Evolutionary conservation across 2,113 vertebrate genomes (phyloP).

Genomic region (Polypterus bichir): DNA sequence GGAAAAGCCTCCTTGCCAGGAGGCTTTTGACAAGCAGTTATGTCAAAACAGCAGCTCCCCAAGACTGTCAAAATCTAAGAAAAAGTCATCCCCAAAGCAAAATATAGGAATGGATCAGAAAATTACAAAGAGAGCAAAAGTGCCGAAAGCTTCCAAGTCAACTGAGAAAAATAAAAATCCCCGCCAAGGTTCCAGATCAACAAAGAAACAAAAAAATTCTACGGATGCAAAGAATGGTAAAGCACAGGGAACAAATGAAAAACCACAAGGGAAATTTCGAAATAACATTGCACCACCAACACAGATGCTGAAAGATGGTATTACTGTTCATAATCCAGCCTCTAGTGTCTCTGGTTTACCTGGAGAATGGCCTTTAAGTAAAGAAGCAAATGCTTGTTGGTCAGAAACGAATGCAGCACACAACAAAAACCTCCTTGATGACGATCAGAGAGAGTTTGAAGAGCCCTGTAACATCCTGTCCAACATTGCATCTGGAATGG

Average conservation of each 20-base stretch:
- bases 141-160: slow-evolving; percentile 73
- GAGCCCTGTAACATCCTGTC: slow-evolving; percentile 96
- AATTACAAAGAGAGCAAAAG: slow-evolving; percentile 72
- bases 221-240: slow-evolving; percentile 67
- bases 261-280: slow-evolving; percentile 32
- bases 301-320: slow-evolving; percentile 38
- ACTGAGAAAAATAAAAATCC: slow-evolving; percentile 75
- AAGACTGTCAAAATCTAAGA: slow-evolving; percentile 82
- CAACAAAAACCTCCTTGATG: slow-evolving; percentile 66
- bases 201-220: slow-evolving; percentile 81
- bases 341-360: slow-evolving; percentile 42
- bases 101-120: slow-evolving; percentile 72
- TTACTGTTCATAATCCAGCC: slow-evolving; percentile 31
- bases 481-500: slow-evolving; percentile 98
- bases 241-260: slow-evolving; percentile 44
- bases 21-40: slow-evolving; percentile 69
- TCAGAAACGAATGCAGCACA: slow-evolving; percentile 49
- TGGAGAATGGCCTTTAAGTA: slow-evolving; percentile 65
- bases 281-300: slow-evolving; percentile 21
- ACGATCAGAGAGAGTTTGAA: slow-evolving; percentile 94
- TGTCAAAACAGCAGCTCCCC: slow-evolving; percentile 57
- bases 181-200: slow-evolving; percentile 71
- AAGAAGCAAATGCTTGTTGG: slow-evolving; percentile 57
- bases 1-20: slow-evolving; percentile 62
- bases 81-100: slow-evolving; percentile 69